phyloP scores from a whole-genome alignment of 2,888 invertebrate genomes.

The Tromatobia lineatoria region DNA sequence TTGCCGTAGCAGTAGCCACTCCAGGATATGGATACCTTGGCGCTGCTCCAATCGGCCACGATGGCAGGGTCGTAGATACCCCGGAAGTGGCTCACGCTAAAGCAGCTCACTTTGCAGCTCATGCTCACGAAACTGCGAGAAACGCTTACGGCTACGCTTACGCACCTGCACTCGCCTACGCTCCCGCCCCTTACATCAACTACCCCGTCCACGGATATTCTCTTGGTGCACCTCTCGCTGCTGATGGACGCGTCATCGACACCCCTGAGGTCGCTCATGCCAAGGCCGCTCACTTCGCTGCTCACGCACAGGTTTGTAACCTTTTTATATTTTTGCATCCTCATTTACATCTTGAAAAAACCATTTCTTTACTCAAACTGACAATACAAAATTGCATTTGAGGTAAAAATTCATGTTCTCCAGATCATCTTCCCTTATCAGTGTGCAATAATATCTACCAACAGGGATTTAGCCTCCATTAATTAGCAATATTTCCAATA shows the following conservation, averaged over 20 bases:
- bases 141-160: conserved; percentile 72
- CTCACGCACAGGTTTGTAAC: conserved; percentile 73
- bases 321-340: conserved; percentile 5
- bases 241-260: conserved; percentile 80
- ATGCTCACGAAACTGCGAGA: conserved; percentile 82
- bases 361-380: background rate
- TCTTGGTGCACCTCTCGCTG: conserved; percentile 77
- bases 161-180: conserved; percentile 76
- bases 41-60: conserved; percentile 75
- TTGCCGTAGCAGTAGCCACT: conserved; percentile 71
- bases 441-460: too few species aligned
- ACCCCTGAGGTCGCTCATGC: conserved; percentile 83
- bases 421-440: too few species aligned
- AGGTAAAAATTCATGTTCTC: too few species aligned
- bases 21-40: conserved; percentile 72
- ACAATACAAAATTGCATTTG: background rate
- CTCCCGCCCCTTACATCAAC: conserved; percentile 73
- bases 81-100: conserved; percentile 85
- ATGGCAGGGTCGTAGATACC: conserved; percentile 78
- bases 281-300: conserved; percentile 80
- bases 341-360: background rate
- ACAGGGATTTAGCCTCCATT: too few species aligned
- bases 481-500: too few species aligned
- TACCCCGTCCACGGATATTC: conserved; percentile 75
- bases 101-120: conserved; percentile 84